Evolutionary conservation across 2,797 vertebrate genomes (phyloP).

Genomic region (Craterocephalus amniculus): DNA sequence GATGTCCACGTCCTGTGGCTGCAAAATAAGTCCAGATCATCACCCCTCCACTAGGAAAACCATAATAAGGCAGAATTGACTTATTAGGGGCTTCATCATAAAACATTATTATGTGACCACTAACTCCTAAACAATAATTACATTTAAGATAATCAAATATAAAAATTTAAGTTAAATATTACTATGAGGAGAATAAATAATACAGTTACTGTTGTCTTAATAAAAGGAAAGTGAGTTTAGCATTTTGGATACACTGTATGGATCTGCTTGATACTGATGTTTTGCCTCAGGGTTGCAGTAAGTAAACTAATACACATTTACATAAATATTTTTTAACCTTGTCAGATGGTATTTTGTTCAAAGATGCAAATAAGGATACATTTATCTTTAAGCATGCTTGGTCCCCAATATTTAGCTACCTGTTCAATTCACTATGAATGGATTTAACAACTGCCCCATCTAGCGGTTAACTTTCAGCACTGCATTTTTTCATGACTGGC

Average conservation of each 20-base stretch:
- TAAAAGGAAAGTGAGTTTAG: too few species aligned
- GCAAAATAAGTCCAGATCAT: too few species aligned
- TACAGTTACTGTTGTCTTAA: too few species aligned
- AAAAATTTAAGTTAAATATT: not conserved
- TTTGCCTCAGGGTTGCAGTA: not conserved
- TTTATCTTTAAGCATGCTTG: too few species aligned
- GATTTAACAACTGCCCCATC: constrained; percentile 49
- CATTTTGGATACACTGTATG: not conserved
- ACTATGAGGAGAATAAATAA: too few species aligned
- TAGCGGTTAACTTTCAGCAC: constrained; percentile 26
- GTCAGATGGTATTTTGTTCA: not conserved
- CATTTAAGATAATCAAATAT: not conserved
- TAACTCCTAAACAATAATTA: not conserved
- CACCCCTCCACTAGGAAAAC: too few species aligned
- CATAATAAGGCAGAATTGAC: too few species aligned
- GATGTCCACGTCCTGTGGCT: too few species aligned
- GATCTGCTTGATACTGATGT: not conserved
- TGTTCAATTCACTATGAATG: not conserved
- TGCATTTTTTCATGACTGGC: constrained; percentile 12
- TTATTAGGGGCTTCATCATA: not conserved
- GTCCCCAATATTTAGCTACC: not conserved
- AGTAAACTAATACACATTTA: too few species aligned
- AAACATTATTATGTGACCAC: not conserved
- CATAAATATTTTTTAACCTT: not conserved
- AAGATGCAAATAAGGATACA: not conserved